A percentile compares a stretch with the other conserved stretches of the same genome.
phyloP scores from a whole-genome alignment of 2,888 invertebrate genomes.

The Dryocosmus kuriphilus region DNA sequence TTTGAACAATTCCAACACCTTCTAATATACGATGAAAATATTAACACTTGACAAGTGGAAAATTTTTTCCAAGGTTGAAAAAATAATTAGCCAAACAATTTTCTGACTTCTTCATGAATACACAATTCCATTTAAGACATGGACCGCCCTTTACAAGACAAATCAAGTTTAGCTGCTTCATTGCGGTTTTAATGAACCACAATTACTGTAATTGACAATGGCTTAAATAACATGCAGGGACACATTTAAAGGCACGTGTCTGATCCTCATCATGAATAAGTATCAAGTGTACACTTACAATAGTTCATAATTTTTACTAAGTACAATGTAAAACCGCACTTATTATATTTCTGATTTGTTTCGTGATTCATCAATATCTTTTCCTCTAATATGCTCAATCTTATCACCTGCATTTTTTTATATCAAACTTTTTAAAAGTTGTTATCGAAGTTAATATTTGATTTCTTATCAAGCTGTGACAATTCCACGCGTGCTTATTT shows the following conservation, averaged over 20 bases:
- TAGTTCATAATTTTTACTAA: not conserved
- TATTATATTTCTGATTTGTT: conserved; percentile 14
- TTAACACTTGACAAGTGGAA: too few relatives aligned
- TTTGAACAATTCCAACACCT: too few relatives aligned
- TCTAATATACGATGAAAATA: too few relatives aligned
- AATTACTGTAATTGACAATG: conserved; percentile 28
- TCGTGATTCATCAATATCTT: not conserved
- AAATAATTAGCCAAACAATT: not conserved
- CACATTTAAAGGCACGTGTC: conserved; percentile 24
- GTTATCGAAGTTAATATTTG: not conserved
- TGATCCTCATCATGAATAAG: not conserved
- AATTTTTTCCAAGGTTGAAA: too few relatives aligned
- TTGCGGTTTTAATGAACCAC: conserved; percentile 9
- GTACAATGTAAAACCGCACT: not conserved
- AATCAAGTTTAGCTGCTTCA: conserved; percentile 19
- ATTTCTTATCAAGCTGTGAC: not conserved
- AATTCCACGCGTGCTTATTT: not conserved
- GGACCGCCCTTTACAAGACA: not conserved
- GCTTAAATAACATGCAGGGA: not conserved
- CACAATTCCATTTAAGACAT: not conserved
- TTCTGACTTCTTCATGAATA: not conserved
- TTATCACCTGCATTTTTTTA: not conserved
- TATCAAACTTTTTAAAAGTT: not conserved
- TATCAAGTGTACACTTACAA: not conserved
- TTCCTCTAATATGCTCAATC: not conserved